Conservation (phyloP, 37 sponge, comb jelly and placozoan genomes). For the Geodia barretti region DNA sequence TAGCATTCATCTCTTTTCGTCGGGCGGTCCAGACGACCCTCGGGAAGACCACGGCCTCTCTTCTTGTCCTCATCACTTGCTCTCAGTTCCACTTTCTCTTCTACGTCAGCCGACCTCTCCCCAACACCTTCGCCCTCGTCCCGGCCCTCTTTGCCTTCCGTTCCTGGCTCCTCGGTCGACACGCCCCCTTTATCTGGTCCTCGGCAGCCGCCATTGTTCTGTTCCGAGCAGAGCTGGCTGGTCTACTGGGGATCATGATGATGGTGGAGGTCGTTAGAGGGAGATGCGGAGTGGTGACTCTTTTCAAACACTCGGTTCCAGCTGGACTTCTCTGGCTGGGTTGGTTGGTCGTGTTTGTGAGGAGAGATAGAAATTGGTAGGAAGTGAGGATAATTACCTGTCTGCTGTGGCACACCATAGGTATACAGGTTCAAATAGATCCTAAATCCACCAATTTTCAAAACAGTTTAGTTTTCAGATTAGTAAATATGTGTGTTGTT, state of each 20-base stretch:
- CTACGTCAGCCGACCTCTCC: constrained; percentile 95
- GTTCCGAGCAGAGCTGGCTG: constrained; percentile 82
- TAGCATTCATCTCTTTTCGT: constrained; percentile 51
- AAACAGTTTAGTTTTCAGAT: not conserved
- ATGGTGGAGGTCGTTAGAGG: constrained; percentile 59
- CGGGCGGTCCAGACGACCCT: constrained; percentile 60
- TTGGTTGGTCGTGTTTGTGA: constrained; percentile 19
- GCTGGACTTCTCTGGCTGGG: constrained; percentile 67
- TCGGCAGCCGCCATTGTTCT: constrained; percentile 82
- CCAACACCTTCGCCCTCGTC: constrained; percentile 95
- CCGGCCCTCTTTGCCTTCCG: constrained; percentile 64
- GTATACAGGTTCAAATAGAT: no score
- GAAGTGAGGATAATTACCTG: no score
- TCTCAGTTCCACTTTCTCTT: constrained; percentile 97
- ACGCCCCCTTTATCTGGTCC: constrained; percentile 57
- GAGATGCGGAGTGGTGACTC: constrained; percentile 24
- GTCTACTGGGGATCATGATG: constrained; percentile 77
- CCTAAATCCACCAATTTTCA: no score
- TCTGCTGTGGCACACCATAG: no score
- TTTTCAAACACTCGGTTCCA: constrained; percentile 30
- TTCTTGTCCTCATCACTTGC: constrained; percentile 62
- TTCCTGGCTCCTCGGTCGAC: constrained; percentile 72
- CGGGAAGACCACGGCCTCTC: constrained; percentile 49
- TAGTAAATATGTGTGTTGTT: not conserved
- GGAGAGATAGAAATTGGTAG: no score